A percentile compares a stretch with the other conserved stretches of the same genome.
These are phyloP conservation scores for Phytoseiulus persimilis DNA, from an alignment of 2,888 invertebrate genomes.

Conservation along the genomic window DNA sequence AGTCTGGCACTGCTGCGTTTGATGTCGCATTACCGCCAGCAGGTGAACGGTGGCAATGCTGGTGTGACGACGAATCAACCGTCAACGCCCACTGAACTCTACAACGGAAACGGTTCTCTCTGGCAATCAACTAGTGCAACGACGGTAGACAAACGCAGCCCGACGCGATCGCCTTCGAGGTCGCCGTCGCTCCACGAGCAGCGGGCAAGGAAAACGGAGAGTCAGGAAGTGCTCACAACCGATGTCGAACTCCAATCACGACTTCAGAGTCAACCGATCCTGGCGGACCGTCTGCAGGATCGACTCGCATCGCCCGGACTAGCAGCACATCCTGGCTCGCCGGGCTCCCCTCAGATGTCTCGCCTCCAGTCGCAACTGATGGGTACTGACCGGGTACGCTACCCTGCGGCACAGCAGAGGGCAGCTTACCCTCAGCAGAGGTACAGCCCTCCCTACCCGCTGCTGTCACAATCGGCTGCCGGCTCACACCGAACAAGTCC, in stretches of 20 bases:
- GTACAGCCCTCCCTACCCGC: conserved; percentile 35
- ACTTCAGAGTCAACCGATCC: conserved; percentile 26
- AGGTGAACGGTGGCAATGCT: conserved; percentile 31
- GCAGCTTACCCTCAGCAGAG: conserved; percentile 30
- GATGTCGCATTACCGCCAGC: conserved; percentile 38
- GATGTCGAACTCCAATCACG: neutral
- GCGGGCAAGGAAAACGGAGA: conserved; percentile 30
- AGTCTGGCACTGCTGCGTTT: conserved; percentile 31
- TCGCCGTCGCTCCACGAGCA: conserved; percentile 16
- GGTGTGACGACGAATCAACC: conserved; percentile 41
- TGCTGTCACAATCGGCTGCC: conserved; percentile 7
- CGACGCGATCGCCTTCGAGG: conserved; percentile 39
- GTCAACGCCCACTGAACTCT: conserved; percentile 48
- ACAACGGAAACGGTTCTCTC: conserved; percentile 59
- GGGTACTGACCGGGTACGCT: conserved; percentile 8
- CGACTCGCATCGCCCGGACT: conserved; percentile 44
- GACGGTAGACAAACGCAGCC: conserved; percentile 40
- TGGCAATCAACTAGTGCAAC: conserved; percentile 61
- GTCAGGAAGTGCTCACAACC: neutral
- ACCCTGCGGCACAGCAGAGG: conserved; percentile 21
- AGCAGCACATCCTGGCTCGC: conserved; percentile 49
- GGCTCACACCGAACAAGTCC: conserved; percentile 26
- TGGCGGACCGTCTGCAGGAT: conserved; percentile 41
- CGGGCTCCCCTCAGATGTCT: conserved; percentile 40
- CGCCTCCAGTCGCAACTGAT: conserved; percentile 29